Evolutionary conservation across 1,140 invertebrate species (phyloP).

Genomic region (Melitaea cinxia): DNA sequence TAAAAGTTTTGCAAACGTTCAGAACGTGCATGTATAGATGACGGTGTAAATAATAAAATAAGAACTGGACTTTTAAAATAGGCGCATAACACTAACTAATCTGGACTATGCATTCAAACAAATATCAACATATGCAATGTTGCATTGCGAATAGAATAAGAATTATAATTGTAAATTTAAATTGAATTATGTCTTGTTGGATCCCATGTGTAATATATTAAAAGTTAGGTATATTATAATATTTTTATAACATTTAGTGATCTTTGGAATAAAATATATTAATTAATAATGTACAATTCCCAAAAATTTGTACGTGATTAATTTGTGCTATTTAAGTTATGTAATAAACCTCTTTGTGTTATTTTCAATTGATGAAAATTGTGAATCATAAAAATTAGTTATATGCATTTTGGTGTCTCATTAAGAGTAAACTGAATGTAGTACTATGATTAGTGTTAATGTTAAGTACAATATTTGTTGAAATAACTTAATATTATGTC

Average conservation of each 20-base stretch:
- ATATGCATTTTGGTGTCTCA: slow-evolving; percentile 22
- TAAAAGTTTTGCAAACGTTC: slow-evolving; percentile 28
- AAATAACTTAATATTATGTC: slow-evolving; percentile 61
- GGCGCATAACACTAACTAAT: slow-evolving; percentile 18
- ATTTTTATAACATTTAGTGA: slow-evolving; percentile 75
- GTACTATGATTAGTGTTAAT: slow-evolving; percentile 60
- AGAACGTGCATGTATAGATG: slow-evolving; percentile 39
- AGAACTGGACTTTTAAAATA: slow-evolving; percentile 20
- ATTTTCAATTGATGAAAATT: slow-evolving; percentile 31
- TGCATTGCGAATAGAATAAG: slow-evolving; percentile 56
- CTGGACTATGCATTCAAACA: slow-evolving; percentile 23
- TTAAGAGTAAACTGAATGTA: slow-evolving; percentile 34
- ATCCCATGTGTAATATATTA: slow-evolving; percentile 76
- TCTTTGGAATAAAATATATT: slow-evolving; percentile 40
- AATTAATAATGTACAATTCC: slow-evolving; percentile 40
- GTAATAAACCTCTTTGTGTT: slow-evolving; percentile 31
- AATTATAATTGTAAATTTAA: slow-evolving; percentile 75
- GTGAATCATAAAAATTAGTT: slow-evolving; percentile 27
- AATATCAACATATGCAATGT: slow-evolving; percentile 44
- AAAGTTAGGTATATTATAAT: slow-evolving; percentile 70
- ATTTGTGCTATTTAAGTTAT: slow-evolving; percentile 47
- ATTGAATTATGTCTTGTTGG: slow-evolving; percentile 75
- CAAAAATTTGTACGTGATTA: slow-evolving; percentile 45
- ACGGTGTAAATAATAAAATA: slow-evolving; percentile 42
- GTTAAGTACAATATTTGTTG: slow-evolving; percentile 78